A percentile compares a stretch with the other conserved stretches of the same genome.
These are phyloP conservation scores for Drosophila subquinaria DNA, from an alignment of 2,888 invertebrate genomes.

Conservation along the genomic window DNA sequence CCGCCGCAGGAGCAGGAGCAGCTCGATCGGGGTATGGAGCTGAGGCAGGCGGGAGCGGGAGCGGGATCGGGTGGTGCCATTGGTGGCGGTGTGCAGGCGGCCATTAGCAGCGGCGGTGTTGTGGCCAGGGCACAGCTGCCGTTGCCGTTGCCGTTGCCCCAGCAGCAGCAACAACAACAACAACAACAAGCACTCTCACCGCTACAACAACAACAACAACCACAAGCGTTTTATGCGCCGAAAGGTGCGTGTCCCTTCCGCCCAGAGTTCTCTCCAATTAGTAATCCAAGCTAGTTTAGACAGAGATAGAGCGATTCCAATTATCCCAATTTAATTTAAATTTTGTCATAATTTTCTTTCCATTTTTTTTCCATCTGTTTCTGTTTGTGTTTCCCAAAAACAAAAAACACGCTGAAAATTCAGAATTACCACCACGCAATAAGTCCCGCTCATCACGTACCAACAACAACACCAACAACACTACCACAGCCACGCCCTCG, in stretches of 20 bases:
- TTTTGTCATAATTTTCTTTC: slow-evolving; percentile 59
- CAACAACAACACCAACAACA: slow-evolving; percentile 66
- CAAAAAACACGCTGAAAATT: slow-evolving; percentile 50
- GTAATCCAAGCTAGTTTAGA: slow-evolving; percentile 22
- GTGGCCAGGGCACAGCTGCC: slow-evolving; percentile 83
- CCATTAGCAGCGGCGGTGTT: slow-evolving; percentile 78
- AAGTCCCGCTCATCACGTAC: slow-evolving; percentile 83
- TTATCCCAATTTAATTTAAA: slow-evolving; percentile 56
- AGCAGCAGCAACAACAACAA: slow-evolving; percentile 67
- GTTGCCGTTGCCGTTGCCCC: slow-evolving; percentile 82
- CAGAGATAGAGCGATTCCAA: slow-evolving; percentile 5
- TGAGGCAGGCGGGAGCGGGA: slow-evolving; percentile 40
- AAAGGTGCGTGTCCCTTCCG: slow-evolving; percentile 87
- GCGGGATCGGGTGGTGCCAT: slow-evolving; percentile 47
- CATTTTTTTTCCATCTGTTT: slow-evolving; percentile 41
- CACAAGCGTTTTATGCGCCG: slow-evolving; percentile 89
- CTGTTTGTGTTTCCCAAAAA: slow-evolving; percentile 34
- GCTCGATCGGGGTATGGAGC: slow-evolving; percentile 80
- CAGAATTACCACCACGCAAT: slow-evolving; percentile 82
- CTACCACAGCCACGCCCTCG: slow-evolving; percentile 58
- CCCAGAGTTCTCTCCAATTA: slow-evolving; percentile 20
- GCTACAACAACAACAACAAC: slow-evolving; percentile 75
- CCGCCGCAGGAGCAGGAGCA: slow-evolving; percentile 48
- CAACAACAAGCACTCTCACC: slow-evolving; percentile 69
- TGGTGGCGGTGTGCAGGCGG: slow-evolving; percentile 78